These are phyloP conservation scores for Oreonectes daqikongensis DNA, from an alignment of 2,797 vertebrate genomes.

Conservation along the genomic window DNA sequence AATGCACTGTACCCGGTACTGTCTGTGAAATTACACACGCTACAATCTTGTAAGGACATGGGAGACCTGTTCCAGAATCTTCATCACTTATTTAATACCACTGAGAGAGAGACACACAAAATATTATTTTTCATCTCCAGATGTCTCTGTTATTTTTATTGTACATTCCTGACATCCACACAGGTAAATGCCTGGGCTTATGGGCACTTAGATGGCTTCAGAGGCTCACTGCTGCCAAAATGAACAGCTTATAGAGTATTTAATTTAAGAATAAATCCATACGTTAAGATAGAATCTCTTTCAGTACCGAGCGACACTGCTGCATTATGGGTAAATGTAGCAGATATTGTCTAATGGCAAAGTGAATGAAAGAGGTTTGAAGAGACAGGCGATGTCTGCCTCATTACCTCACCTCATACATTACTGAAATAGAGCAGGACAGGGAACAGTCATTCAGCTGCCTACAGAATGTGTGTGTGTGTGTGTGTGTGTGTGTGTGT, in stretches of 20 bases:
- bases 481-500: constrained; percentile 39
- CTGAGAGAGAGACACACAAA: constrained; percentile 13
- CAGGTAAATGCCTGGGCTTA: not conserved
- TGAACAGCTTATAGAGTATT: constrained; percentile 5
- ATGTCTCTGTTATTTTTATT: constrained; percentile 10
- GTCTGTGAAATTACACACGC: constrained; percentile 46
- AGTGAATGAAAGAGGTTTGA: not conserved
- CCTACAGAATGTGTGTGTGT: constrained; percentile 25
- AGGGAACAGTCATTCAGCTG: constrained; percentile 32
- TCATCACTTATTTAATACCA: constrained; percentile 39
- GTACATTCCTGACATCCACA: not conserved
- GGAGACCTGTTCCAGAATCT: constrained; percentile 31
- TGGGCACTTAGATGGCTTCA: not conserved
- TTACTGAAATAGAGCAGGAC: constrained; percentile 40
- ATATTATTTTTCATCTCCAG: constrained; percentile 26
- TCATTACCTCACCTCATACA: constrained; percentile 28
- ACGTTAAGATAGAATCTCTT: not conserved
- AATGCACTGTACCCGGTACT: constrained; percentile 41
- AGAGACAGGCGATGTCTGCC: constrained; percentile 16
- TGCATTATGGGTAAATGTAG: constrained; percentile 8
- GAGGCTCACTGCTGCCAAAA: not conserved
- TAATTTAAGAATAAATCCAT: constrained; percentile 17
- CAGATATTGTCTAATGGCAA: constrained; percentile 5
- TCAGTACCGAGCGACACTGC: not conserved
- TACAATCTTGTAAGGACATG: constrained; percentile 42